Conservation (phyloP, 2,888 invertebrate species). For the Drosophila flavopinicola region DNA sequence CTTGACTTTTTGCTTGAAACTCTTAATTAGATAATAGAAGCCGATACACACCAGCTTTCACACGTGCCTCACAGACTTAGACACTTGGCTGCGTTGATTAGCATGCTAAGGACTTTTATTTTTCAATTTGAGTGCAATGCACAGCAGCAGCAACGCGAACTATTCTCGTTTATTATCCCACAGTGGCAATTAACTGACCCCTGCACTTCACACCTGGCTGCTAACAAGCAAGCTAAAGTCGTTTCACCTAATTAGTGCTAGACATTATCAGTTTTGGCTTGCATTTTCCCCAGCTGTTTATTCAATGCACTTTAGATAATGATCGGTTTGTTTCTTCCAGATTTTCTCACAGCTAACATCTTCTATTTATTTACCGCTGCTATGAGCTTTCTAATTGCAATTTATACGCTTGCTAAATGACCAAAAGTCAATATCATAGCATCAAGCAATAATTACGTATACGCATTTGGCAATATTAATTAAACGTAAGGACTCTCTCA, state of each 20-base stretch:
- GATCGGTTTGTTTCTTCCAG: background rate
- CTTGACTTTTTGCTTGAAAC: constrained; percentile 56
- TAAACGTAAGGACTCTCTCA: constrained; percentile 35
- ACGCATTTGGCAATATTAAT: constrained; percentile 42
- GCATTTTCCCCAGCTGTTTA: constrained; percentile 5
- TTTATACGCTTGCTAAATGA: constrained; percentile 7
- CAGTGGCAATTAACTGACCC: constrained; percentile 29
- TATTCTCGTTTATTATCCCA: background rate
- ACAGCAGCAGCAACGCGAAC: background rate
- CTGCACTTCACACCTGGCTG: constrained; percentile 28
- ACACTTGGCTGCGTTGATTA: constrained; percentile 21
- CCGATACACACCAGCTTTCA: constrained; percentile 34
- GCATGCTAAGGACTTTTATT: constrained; percentile 36
- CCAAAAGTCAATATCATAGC: constrained; percentile 12
- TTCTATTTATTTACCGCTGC: background rate
- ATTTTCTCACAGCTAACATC: constrained; percentile 1
- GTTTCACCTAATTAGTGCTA: constrained; percentile 28
- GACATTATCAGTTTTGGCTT: constrained; percentile 9
- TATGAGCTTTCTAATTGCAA: constrained; percentile 6
- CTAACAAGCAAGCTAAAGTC: constrained; percentile 20
- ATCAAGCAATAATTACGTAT: constrained; percentile 37
- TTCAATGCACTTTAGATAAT: constrained; percentile 12
- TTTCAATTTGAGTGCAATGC: constrained; percentile 5
- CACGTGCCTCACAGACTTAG: constrained; percentile 31
- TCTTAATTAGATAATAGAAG: constrained; percentile 67